Percentiles rank a stretch among this genome's conserved stretches.
Evolutionary conservation across 2,888 invertebrate genomes (phyloP).

Genomic region (Pristionchus exspectatus): DNA sequence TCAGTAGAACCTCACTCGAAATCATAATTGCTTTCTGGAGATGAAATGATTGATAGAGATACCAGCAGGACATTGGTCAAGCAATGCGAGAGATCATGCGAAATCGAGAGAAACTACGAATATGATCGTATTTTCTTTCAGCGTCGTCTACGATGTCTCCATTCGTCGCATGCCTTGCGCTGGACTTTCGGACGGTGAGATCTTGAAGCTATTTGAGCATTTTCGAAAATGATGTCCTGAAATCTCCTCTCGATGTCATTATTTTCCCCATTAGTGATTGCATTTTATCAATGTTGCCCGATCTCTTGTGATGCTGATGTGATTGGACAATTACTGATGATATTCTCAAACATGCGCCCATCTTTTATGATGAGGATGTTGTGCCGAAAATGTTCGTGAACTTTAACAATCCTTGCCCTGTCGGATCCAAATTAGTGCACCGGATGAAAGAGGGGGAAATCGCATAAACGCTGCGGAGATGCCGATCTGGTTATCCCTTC

Average conservation of each 20-base stretch:
- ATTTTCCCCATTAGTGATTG: too few relatives aligned
- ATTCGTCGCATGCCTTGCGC: constrained; percentile 46
- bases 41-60: too few relatives aligned
- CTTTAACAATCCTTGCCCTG: background rate
- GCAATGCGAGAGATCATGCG: background rate
- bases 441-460: background rate
- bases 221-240: too few relatives aligned
- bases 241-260: too few relatives aligned
- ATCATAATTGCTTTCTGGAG: too few relatives aligned
- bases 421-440: constrained; percentile 5
- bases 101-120: background rate
- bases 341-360: too few relatives aligned
- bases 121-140: background rate
- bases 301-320: background rate
- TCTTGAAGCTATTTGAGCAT: background rate
- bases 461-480: background rate
- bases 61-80: background rate
- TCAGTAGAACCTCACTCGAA: too few relatives aligned
- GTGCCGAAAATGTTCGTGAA: background rate
- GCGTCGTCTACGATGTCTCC: constrained; percentile 37
- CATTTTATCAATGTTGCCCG: background rate
- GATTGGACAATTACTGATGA: too few relatives aligned
- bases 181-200: background rate
- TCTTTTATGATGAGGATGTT: background rate
- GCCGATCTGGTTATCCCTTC: background rate